Percentiles rank a stretch among this genome's conserved stretches.
Conservation (phyloP, 2,113 vertebrate species). For the Solea solea region DNA sequence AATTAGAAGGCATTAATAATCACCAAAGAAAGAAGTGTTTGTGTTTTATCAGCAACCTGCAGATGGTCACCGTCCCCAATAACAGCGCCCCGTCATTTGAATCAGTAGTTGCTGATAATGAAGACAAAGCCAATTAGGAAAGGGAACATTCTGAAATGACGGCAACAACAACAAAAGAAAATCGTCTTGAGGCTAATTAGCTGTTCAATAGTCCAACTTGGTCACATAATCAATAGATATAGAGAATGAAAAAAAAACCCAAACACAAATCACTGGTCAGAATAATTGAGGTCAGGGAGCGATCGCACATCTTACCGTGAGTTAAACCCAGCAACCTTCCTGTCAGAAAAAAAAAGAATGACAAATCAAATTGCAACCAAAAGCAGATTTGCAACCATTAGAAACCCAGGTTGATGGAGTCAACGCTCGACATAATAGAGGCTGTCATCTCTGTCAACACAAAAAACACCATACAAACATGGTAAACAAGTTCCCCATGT, state of each 20-base stretch:
- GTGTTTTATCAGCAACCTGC: not conserved
- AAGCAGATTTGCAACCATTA: not conserved
- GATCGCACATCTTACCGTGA: conserved; percentile 4
- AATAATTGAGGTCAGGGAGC: conserved; percentile 48
- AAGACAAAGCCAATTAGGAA: conserved; percentile 35
- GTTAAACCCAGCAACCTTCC: not conserved
- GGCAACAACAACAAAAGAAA: conserved; percentile 21
- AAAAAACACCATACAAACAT: too few species aligned
- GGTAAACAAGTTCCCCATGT: too few species aligned
- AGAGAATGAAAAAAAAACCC: conserved; percentile 23
- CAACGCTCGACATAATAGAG: too few species aligned
- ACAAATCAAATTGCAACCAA: not conserved
- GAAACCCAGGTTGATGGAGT: too few species aligned
- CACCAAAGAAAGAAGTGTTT: not conserved
- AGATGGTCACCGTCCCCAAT: not conserved
- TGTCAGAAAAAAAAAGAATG: conserved; percentile 1
- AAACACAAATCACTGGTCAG: conserved; percentile 24
- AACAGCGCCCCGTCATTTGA: conserved; percentile 16
- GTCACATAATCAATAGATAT: conserved; percentile 24
- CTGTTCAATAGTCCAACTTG: conserved; percentile 21
- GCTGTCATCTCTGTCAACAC: not conserved
- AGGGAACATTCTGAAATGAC: conserved; percentile 15
- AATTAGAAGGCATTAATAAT: too few species aligned
- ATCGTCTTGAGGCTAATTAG: conserved; percentile 36
- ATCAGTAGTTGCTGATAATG: conserved; percentile 30